Evolutionary conservation across 2,113 vertebrate genomes (phyloP).

Genomic region (Acrocephalus arundinaceus): DNA sequence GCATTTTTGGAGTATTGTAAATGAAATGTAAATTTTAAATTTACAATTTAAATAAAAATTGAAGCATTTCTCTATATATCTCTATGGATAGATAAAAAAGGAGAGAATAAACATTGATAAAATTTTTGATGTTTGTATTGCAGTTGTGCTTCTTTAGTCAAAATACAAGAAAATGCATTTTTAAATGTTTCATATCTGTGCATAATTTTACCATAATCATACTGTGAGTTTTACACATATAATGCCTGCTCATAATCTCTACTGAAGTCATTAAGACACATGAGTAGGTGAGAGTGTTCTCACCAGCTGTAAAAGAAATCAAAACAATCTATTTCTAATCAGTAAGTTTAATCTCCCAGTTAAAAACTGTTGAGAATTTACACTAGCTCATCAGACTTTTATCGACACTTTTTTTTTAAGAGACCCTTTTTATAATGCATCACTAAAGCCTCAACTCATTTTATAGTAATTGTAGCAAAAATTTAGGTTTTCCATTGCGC

Average conservation of each 20-base stretch:
- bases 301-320: background rate
- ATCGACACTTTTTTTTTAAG: background rate
- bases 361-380: background rate
- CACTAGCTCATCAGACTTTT: background rate
- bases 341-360: background rate
- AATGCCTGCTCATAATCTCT: background rate
- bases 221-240: background rate
- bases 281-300: background rate
- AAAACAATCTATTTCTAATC: background rate
- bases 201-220: background rate
- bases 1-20: background rate
- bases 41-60: background rate
- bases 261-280: background rate
- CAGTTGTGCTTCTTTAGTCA: background rate
- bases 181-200: background rate
- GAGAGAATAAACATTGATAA: background rate
- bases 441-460: background rate
- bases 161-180: background rate
- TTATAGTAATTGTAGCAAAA: background rate
- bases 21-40: background rate
- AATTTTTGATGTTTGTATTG: background rate
- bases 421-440: background rate
- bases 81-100: background rate
- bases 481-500: background rate
- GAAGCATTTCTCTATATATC: background rate